Base-by-base conservation (phyloP, 1,140 invertebrate genomes). In the Gonatopus flavifemur region DNA sequence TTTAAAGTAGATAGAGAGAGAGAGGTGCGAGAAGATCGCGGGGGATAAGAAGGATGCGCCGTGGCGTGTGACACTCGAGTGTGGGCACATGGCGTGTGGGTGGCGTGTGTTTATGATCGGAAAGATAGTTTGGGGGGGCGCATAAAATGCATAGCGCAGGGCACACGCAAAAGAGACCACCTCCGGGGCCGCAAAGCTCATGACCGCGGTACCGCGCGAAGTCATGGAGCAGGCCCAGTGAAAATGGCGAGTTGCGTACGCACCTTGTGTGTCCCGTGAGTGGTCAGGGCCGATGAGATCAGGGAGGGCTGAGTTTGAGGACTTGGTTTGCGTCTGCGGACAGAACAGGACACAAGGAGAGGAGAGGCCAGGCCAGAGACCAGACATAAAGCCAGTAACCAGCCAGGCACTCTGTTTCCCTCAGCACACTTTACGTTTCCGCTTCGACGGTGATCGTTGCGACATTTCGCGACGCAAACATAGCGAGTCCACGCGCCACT, bases 201-300 rank as follows among this genome's bases (percentile, higher is more conserved):
- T 65, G 64, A 67, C 59, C 63, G 60, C 52, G 59, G 58, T 57
- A 55, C 40, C 56, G 60, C 61, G 64, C 33, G 41, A 38, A 56
- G 49, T 60, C 59, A 66, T 69, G 70, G 88, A 88, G 87, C 88
- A 89, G 83, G 86, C 87, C 82, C 88, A 88, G 87, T 87, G 83
- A 85, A 86, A 83, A 83, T 84, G 83, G 83, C 81, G 82, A 87
- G 82, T 84, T 90, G 89, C 89, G 88, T 90, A 90, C 88, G 88
- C 88, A 91, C 88, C 88, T 90, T 65, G 88, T 86, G 87, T 89
- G 86, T 84, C 83, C 83, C 81, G 64, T 60, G 60, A 64, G 59
- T 64, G 62, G 52, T 53, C 60, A 60, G 41, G 36, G 44, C 52
- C 41, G 55, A 53, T 52, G 33, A 37, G 30, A n/a, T n/a, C 52